Conservation (phyloP, 2,113 vertebrate genomes). For the Anarhynchus alexandrinus region DNA sequence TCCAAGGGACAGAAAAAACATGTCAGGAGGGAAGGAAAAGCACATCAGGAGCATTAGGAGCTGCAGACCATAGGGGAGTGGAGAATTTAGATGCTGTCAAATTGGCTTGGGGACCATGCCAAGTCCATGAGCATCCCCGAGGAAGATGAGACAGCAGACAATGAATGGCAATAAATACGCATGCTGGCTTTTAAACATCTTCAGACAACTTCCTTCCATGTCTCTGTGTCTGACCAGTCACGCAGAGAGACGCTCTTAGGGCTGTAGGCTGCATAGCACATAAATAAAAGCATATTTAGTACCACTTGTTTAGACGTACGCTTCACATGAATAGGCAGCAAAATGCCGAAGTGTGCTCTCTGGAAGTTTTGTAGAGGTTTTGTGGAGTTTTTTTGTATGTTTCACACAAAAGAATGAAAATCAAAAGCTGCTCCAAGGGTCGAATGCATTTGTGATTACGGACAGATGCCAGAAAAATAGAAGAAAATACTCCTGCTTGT, state of each 20-base stretch:
- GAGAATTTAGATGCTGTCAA: neutral
- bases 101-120: neutral
- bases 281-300: slow-evolving; percentile 10
- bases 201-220: neutral
- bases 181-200: slow-evolving; percentile 13
- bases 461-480: neutral
- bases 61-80: accelerated
- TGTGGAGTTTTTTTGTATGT: neutral
- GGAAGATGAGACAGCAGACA: neutral
- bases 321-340: neutral
- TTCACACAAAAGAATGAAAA: slow-evolving; percentile 7
- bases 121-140: neutral
- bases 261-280: neutral
- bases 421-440: neutral
- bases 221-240: neutral
- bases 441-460: neutral
- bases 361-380: neutral
- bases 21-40: neutral
- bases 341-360: slow-evolving; percentile 4
- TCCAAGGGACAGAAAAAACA: neutral
- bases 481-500: neutral
- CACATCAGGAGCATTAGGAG: neutral
- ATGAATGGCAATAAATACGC: neutral
- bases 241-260: neutral
- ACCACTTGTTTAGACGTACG: neutral